phyloP scores from a whole-genome alignment of 2,113 vertebrate genomes.

The Thymallus thymallus region DNA sequence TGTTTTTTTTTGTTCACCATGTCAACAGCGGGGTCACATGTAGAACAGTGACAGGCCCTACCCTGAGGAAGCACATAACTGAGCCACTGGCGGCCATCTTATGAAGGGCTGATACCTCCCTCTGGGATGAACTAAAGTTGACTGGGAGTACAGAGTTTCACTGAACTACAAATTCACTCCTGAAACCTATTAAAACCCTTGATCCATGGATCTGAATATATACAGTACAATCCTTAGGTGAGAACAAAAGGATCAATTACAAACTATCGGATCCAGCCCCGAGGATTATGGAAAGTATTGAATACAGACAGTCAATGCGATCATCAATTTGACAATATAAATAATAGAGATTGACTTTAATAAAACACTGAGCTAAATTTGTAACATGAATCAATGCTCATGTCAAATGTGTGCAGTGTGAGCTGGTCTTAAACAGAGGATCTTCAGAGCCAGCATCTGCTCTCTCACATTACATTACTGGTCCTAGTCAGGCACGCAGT shows the following conservation, averaged over 20 bases:
- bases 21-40: conserved; percentile 9
- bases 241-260: conserved; percentile 27
- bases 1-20: conserved; percentile 41
- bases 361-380: not conserved
- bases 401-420: not conserved
- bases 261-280: not conserved
- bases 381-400: not conserved
- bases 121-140: conserved; percentile 6
- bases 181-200: conserved; percentile 2
- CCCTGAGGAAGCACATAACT: conserved; percentile 4
- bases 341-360: not conserved
- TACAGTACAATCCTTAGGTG: conserved; percentile 17
- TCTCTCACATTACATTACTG: not conserved
- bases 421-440: not conserved
- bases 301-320: conserved; percentile 2
- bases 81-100: not conserved
- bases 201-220: conserved; percentile 47
- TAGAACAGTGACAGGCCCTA: not conserved
- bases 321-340: conserved; percentile 20
- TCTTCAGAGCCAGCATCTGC: not conserved
- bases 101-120: not conserved
- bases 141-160: not conserved
- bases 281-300: conserved; percentile 9
- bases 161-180: conserved; percentile 34
- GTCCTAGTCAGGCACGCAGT: not conserved